Evolutionary conservation across 2,888 invertebrate genomes (phyloP), one percentile per base, ranked within the genome.

Genomic region (Aleiodes leptofemur): DNA sequence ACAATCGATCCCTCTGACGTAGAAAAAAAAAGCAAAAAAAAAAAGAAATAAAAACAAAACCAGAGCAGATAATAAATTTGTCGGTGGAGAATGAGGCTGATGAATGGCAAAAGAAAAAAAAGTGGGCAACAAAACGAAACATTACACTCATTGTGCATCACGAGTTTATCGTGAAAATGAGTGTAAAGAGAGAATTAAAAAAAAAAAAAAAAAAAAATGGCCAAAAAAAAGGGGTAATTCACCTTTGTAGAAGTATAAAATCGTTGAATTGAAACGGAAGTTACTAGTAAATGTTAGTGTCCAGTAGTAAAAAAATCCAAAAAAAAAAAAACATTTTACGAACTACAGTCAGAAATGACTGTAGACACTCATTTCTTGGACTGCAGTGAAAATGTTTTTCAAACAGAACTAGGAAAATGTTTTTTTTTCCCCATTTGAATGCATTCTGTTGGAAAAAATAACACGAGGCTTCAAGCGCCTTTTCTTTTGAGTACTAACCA

Each of bases 381-480:
- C n/a, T 14, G 29, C 34, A 34, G 48, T 29, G 55, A 51, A 34
- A 38, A 71, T 51, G 53, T 55, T 48, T 66, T 64, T 74, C 53
- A 72, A 69, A 34, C 5, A 61, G 34, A 59, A 57, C 23, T 14
- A 69, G 61, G 5, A 72, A 81, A 84, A 83, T 82, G 82, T 81
- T 61, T 81, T 81, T 81, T 82, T 81, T 64, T 81, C 81, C 82
- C 82, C 80, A 82, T 85, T 84, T 81, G 82, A 76, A 78, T 80
- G 80, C 84, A 79, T 73, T 82, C 82, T 80, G 53, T 70, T 80
- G 83, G 84, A 84, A 85, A 84, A 83, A 84, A 83, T 83, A 82
- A 83, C 8, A 55, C 29, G 57, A 31, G 9, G 29, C 57, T 57
- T 23, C 34, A 31, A 57, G 57, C 23, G 23, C 23, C 23, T 23